Base-by-base conservation (phyloP, 2,113 vertebrate genomes). In the Toxostoma redivivum region DNA sequence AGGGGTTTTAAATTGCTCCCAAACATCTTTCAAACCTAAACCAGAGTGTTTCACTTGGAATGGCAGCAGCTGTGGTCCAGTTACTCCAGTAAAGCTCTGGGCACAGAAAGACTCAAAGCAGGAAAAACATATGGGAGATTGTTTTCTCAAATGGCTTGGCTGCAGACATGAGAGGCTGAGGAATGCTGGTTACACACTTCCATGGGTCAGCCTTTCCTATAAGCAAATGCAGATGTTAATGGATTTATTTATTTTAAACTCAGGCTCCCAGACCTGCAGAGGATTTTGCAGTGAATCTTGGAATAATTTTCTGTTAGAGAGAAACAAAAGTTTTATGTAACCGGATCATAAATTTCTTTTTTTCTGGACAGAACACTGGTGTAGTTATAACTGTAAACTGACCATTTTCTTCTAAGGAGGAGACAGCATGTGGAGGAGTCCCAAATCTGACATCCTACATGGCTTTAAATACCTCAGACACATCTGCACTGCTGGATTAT, bases 221-320 rank as follows among this genome's bases (percentile, higher is more conserved):
- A 94, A 96, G 93, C 85, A 91, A 93, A 71, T 91, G 92, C 94
- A 95, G 93, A 96, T 86, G 93, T 80, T 94, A 94, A 95, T 94
- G 64, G 74, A 94, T 95, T 90, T 95, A 94, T 96, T 95, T 95
- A 80, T 80, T 93, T 95, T 90, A 93, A 95, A 90, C 22, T 77
- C 50, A 31, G 56, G 64, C 92, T 95, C 76, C 79, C 56, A 82
- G 71, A 88, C 71, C 79, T 93, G 92, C 81, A 95, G 87, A 93
- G 33, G 62, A 81, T 70, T 96, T 85, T 88, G 62, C 94, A 86
- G 92, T 90, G 92, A 94, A 95, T 93, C 88, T 78, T 90, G 78
- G 81, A 96, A 66, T 66, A 35, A 86, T 78, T 92, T 95, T 78
- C 93, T 92, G 74, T 51, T 61, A 83, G 67, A 79, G 9, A 89